Evolutionary conservation across 92 coral and sea anemone species (phyloP).

Genomic region (Ricordea florida): DNA sequence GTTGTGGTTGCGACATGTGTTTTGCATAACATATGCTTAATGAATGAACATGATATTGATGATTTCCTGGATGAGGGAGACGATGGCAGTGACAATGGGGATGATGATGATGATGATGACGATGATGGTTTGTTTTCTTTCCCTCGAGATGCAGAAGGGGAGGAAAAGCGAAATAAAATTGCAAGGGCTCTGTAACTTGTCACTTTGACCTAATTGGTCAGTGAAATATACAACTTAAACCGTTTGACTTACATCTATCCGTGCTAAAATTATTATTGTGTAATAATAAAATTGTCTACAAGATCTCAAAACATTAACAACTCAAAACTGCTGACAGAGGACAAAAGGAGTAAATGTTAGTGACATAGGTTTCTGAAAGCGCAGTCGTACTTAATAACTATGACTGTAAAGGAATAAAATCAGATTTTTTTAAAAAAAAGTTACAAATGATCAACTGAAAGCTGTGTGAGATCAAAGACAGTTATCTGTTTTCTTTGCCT

Average conservation of each 20-base stretch:
- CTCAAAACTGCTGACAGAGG: constrained; percentile 47
- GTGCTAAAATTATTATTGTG: constrained; percentile 26
- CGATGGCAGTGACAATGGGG: constrained; percentile 15
- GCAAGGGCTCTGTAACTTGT: constrained; percentile 34
- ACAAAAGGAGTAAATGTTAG: constrained; percentile 37
- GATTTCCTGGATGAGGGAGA: constrained; percentile 45
- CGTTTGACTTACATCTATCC: constrained; percentile 16
- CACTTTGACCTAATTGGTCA: constrained; percentile 1
- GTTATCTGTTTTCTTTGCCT: too few relatives aligned
- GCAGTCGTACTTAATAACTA: constrained; percentile 28
- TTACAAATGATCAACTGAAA: constrained; percentile 34
- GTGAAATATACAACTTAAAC: constrained; percentile 23
- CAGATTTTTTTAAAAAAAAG: constrained; percentile 21
- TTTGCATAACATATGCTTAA: constrained; percentile 32
- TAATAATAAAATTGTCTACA: constrained; percentile 24
- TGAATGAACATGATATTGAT: constrained; percentile 43
- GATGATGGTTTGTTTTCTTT: constrained; percentile 19
- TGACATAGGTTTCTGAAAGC: constrained; percentile 38
- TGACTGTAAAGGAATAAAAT: constrained; percentile 32
- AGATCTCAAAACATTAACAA: constrained; percentile 35
- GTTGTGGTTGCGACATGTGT: constrained; percentile 48
- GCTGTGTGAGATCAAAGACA: too few relatives aligned
- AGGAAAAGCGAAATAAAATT: constrained; percentile 34
- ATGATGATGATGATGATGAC: constrained; percentile 50
- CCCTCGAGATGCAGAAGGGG: constrained; percentile 36